Percentiles rank a stretch among this genome's conserved stretches.
Evolutionary conservation across 2,888 invertebrate genomes (phyloP).

Genomic region (Cylloceria caligata): DNA sequence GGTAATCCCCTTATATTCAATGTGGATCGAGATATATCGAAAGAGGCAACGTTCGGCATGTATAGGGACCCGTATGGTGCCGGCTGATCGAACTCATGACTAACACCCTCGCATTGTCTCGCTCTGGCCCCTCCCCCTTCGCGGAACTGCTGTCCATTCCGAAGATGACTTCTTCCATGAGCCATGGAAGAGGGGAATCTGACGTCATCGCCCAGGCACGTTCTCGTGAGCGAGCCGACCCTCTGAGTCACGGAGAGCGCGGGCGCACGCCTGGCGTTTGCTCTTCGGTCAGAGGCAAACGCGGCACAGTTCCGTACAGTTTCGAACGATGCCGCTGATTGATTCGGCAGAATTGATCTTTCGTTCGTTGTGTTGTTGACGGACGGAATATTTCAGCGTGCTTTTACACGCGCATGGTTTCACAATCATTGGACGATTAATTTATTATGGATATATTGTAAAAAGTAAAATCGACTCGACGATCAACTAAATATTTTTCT

Average conservation of each 20-base stretch:
- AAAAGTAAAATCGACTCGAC: neutral
- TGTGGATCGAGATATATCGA: neutral
- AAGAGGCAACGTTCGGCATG: no score
- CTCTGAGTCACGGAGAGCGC: conserved; percentile 80
- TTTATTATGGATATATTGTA: no score
- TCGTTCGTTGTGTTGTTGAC: conserved; percentile 14
- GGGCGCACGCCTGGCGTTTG: conserved; percentile 21
- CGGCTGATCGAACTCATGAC: conserved; percentile 76
- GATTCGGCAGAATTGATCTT: conserved; percentile 15
- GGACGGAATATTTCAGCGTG: no score
- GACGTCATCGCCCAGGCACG: conserved; percentile 81
- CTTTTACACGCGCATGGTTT: no score
- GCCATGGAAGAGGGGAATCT: conserved; percentile 75
- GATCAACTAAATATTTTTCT: conserved; percentile 8
- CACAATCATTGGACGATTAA: no score
- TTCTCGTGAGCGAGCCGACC: conserved; percentile 79
- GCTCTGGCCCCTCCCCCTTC: conserved; percentile 36
- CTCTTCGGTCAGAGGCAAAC: conserved; percentile 14
- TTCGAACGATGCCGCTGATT: conserved; percentile 27
- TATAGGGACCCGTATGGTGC: conserved; percentile 73
- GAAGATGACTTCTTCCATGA: conserved; percentile 80
- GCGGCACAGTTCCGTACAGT: neutral
- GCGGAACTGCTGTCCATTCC: conserved; percentile 73
- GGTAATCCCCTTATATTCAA: neutral
- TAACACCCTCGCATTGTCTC: conserved; percentile 65